phyloP scores from a whole-genome alignment of 2,888 invertebrate species.

The Choreutis nemorana region DNA sequence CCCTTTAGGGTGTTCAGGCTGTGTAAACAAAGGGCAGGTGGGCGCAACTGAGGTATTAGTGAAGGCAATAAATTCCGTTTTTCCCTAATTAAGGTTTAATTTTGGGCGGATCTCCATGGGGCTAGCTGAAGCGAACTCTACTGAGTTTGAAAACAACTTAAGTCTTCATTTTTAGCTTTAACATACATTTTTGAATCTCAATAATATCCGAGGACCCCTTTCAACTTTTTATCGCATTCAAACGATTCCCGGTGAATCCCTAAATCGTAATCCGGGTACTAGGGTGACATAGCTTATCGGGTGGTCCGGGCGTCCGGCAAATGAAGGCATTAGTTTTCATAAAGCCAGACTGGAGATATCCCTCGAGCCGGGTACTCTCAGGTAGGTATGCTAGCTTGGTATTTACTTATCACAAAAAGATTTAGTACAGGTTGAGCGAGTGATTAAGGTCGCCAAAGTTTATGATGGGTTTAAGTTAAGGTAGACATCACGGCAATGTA shows the following conservation, averaged over 20 bases:
- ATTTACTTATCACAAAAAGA: too few relatives aligned
- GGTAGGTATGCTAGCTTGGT: constrained; percentile 23
- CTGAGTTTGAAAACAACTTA: neutral
- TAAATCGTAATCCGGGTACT: constrained; percentile 53
- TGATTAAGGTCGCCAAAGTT: too few relatives aligned
- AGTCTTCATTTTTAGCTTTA: constrained; percentile 1
- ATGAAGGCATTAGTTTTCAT: constrained; percentile 66
- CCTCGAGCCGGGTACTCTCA: constrained; percentile 31
- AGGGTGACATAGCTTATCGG: constrained; percentile 59
- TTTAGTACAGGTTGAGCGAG: too few relatives aligned
- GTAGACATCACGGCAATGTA: too few relatives aligned
- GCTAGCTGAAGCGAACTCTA: neutral
- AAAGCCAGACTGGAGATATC: constrained; percentile 51
- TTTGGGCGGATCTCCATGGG: constrained; percentile 17
- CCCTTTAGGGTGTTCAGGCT: constrained; percentile 17
- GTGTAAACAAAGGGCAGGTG: constrained; percentile 34
- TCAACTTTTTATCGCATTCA: constrained; percentile 34
- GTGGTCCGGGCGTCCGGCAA: constrained; percentile 46
- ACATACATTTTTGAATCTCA: constrained; percentile 1
- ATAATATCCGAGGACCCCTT: constrained; percentile 3
- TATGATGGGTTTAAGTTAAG: too few relatives aligned
- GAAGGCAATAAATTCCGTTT: constrained; percentile 55
- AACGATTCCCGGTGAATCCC: constrained; percentile 31
- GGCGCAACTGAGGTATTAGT: constrained; percentile 32
- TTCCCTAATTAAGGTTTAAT: constrained; percentile 62